These are phyloP conservation scores for Cydia strobilella DNA, from an alignment of 1,140 invertebrate genomes.

Conservation along the genomic window DNA sequence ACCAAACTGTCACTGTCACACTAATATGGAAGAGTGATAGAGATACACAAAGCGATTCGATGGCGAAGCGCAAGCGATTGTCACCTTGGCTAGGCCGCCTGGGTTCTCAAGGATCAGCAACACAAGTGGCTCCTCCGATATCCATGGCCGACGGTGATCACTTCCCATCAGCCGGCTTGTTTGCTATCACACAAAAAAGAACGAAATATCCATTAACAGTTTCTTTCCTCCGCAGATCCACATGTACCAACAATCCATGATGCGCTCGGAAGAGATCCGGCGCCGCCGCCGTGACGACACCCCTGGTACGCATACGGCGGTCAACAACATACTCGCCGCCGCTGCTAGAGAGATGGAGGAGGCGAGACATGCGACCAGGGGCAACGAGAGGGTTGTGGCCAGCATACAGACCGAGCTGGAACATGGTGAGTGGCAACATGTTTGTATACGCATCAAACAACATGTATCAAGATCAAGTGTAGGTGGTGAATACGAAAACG, in stretches of 20 bases:
- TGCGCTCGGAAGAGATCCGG: constrained; percentile 69
- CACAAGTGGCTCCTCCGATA: no score
- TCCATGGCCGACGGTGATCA: no score
- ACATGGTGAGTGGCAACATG: constrained; percentile 40
- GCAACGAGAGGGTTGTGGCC: constrained; percentile 56
- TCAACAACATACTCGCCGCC: constrained; percentile 74
- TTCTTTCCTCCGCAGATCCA: constrained; percentile 62
- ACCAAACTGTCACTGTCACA: no score
- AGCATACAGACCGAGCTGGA: constrained; percentile 74
- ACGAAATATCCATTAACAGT: constrained; percentile 7
- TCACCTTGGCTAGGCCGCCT: no score
- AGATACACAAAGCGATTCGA: no score
- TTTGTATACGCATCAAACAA: neutral
- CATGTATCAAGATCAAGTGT: neutral
- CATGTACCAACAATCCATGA: constrained; percentile 78
- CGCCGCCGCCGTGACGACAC: constrained; percentile 69
- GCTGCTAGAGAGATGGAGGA: constrained; percentile 76
- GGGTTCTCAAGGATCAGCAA: no score
- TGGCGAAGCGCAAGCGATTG: no score
- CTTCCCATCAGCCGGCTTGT: no score
- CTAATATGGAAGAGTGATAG: no score
- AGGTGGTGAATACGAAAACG: no score
- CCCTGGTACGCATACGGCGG: constrained; percentile 67
- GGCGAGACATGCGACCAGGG: constrained; percentile 54
- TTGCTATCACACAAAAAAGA: no score